Conservation (phyloP, 2,888 invertebrate species). For the Plagodis dolabraria region DNA sequence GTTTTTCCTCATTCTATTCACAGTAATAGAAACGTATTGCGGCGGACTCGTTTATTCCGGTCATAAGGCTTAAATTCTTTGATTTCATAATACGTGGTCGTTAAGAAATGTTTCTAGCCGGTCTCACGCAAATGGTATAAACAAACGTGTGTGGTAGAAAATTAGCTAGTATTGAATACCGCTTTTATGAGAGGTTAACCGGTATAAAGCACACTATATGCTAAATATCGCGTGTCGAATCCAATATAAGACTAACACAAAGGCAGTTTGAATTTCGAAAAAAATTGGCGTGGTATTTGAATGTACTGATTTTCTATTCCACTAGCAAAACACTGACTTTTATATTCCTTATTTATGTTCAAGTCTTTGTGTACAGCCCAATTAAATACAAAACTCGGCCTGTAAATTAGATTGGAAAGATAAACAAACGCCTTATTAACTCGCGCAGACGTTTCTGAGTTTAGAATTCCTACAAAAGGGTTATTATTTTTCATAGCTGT, state of each 20-base stretch:
- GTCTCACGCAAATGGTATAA: slow-evolving; percentile 32
- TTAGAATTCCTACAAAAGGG: slow-evolving; percentile 14
- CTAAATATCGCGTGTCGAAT: slow-evolving; percentile 36
- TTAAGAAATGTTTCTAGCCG: slow-evolving; percentile 30
- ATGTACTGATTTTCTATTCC: slow-evolving; percentile 28
- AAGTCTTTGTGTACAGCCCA: slow-evolving; percentile 36
- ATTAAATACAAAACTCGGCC: slow-evolving; percentile 41
- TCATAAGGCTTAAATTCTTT: slow-evolving; percentile 27
- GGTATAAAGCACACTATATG: slow-evolving; percentile 25
- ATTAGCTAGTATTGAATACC: slow-evolving; percentile 33
- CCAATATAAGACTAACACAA: slow-evolving; percentile 15
- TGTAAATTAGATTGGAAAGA: slow-evolving; percentile 43
- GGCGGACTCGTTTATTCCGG: slow-evolving; percentile 28
- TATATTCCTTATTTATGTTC: slow-evolving; percentile 36
- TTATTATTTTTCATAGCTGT: slow-evolving; percentile 9
- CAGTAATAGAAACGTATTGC: slow-evolving; percentile 40
- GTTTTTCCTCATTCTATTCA: slow-evolving; percentile 40
- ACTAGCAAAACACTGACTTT: slow-evolving; percentile 33
- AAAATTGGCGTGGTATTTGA: slow-evolving; percentile 21
- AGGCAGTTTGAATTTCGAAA: slow-evolving; percentile 26
- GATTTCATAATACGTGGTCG: slow-evolving; percentile 25
- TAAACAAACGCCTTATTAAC: slow-evolving; percentile 41
- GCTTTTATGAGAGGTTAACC: slow-evolving; percentile 22
- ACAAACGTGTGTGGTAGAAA: slow-evolving; percentile 22
- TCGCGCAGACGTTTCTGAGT: slow-evolving; percentile 28